Conservation (phyloP, 2,113 vertebrate species). For the Hypomesus transpacificus region DNA sequence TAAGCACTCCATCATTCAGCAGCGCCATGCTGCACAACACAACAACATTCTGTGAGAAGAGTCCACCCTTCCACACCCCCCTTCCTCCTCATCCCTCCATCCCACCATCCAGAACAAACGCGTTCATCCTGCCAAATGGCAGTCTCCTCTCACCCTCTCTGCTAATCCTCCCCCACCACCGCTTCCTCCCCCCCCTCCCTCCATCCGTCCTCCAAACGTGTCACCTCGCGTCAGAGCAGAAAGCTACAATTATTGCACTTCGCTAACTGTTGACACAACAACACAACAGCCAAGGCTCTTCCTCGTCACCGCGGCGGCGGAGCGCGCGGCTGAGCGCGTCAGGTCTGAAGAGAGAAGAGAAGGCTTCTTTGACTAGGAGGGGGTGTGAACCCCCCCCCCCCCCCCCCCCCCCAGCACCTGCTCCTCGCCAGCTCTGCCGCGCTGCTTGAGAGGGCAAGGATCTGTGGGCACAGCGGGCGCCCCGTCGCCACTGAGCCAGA, state of each 20-base stretch:
- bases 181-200: conserved; percentile 42
- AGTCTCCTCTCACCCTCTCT: conserved; percentile 48
- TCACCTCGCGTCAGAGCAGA: conserved; percentile 66
- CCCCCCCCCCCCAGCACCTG: conserved; percentile 41
- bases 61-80: too few species aligned
- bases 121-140: conserved; percentile 57
- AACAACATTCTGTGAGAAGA: conserved; percentile 9
- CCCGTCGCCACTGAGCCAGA: too few species aligned
- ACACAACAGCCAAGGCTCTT: conserved; percentile 57
- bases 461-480: conserved; percentile 21
- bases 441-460: conserved; percentile 24
- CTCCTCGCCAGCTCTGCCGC: conserved; percentile 45
- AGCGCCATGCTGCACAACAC: conserved; percentile 17
- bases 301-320: conserved; percentile 15
- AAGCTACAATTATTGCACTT: conserved; percentile 75
- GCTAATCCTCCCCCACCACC: conserved; percentile 50
- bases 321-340: too few species aligned
- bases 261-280: conserved; percentile 71
- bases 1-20: neutral
- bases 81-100: conserved; percentile 15
- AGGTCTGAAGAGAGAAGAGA: too few species aligned
- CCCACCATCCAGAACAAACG: conserved; percentile 30
- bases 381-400: neutral
- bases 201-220: conserved; percentile 12
- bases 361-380: too few species aligned